Conservation (phyloP, 2,888 invertebrate species). For the Bombylius major region DNA sequence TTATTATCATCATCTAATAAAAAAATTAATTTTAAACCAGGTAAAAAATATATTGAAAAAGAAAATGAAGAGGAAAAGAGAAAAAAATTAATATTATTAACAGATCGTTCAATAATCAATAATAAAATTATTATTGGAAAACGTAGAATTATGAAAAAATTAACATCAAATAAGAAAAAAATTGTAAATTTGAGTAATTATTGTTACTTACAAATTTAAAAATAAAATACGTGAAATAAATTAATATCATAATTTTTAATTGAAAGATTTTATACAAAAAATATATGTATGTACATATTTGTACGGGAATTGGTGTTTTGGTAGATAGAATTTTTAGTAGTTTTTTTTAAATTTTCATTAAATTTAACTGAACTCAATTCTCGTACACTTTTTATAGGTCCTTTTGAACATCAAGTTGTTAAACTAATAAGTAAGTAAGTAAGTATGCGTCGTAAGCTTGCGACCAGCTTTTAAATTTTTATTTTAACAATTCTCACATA, state of each 20-base stretch:
- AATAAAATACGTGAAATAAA: not conserved
- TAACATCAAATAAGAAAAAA: slow-evolving; percentile 24
- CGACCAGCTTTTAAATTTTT: no score
- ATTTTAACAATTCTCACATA: no score
- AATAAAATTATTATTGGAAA: slow-evolving; percentile 27
- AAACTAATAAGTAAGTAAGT: no score
- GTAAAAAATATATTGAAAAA: slow-evolving; percentile 7
- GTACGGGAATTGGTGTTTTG: no score
- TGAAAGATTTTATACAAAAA: no score
- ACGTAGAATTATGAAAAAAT: slow-evolving; percentile 30
- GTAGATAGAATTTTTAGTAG: no score
- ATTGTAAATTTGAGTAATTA: slow-evolving; percentile 23
- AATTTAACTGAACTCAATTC: no score
- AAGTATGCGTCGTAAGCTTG: no score
- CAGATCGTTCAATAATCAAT: slow-evolving; percentile 3
- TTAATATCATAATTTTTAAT: no score
- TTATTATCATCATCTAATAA: slow-evolving; percentile 13
- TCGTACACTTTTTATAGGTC: no score
- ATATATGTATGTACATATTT: not conserved
- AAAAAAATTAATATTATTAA: slow-evolving; percentile 12
- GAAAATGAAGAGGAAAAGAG: slow-evolving; percentile 19
- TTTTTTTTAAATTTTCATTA: no score
- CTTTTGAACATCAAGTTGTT: no score
- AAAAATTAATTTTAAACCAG: slow-evolving; percentile 30
- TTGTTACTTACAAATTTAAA: slow-evolving; percentile 24